phyloP scores from a whole-genome alignment of 1,140 invertebrate species.

The Pentalonia nigronervosa region DNA sequence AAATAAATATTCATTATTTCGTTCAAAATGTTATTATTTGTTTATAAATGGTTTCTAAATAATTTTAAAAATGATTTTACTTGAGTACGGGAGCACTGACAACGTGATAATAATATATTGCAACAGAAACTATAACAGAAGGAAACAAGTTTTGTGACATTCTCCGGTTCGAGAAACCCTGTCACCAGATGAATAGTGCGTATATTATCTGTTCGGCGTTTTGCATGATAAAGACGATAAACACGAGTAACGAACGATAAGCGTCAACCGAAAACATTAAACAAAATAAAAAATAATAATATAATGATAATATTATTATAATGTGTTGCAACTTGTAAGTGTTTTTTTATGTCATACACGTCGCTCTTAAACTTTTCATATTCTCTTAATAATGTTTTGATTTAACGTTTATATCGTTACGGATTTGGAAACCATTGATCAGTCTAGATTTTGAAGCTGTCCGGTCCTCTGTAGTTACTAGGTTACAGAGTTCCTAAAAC shows the following conservation, averaged over 20 bases:
- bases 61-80: too few relatives aligned
- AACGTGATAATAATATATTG: too few relatives aligned
- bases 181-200: not conserved
- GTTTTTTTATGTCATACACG: not conserved
- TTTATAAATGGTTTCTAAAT: too few relatives aligned
- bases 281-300: not conserved
- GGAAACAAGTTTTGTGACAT: not conserved
- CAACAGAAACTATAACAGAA: too few relatives aligned
- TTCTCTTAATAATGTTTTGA: not conserved
- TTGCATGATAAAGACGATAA: not conserved
- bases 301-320: not conserved
- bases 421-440: not conserved
- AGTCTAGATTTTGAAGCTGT: not conserved
- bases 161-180: not conserved
- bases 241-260: not conserved
- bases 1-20: too few relatives aligned
- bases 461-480: not conserved
- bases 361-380: not conserved
- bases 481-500: not conserved
- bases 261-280: not conserved
- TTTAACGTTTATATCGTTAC: not conserved
- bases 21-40: too few relatives aligned
- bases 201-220: not conserved
- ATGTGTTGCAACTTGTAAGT: not conserved
- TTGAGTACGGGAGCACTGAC: too few relatives aligned